A percentile compares a stretch with the other conserved stretches of the same genome.
Evolutionary conservation across 1,140 invertebrate species (phyloP).

Genomic region (Lucilia sericata): DNA sequence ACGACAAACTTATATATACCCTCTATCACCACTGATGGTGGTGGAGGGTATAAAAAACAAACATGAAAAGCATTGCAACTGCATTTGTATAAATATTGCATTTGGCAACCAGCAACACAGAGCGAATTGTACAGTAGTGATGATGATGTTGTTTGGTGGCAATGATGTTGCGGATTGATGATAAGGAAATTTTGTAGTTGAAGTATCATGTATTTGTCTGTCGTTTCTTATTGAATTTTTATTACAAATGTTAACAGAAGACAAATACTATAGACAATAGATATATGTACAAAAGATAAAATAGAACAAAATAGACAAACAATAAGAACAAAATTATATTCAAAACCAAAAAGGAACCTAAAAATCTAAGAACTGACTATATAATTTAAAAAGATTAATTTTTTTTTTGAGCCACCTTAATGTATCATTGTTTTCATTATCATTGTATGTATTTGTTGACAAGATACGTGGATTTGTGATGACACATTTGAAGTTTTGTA

Average conservation of each 20-base stretch:
- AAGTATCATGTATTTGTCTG: slow-evolving; percentile 6
- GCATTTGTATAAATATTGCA: neutral
- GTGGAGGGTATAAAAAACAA: no score
- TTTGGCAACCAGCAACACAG: neutral
- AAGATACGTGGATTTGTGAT: neutral
- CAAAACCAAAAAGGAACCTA: no score
- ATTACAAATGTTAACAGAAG: slow-evolving; percentile 14
- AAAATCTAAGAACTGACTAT: no score
- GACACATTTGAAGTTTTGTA: neutral
- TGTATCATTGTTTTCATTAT: neutral
- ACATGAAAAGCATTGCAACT: neutral
- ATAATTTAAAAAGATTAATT: no score
- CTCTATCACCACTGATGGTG: no score
- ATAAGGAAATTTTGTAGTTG: neutral
- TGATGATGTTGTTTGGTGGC: neutral
- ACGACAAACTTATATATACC: no score
- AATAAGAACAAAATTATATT: no score
- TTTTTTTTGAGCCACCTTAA: no score
- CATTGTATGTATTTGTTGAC: neutral
- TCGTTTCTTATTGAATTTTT: neutral
- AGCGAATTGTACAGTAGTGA: neutral
- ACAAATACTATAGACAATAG: neutral
- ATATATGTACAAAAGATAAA: neutral
- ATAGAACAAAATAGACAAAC: no score
- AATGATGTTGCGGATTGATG: neutral